Evolutionary conservation across 1,140 invertebrate species (phyloP), one percentile per base, ranked within the genome.

Genomic region (Tetraneura akinire): DNA sequence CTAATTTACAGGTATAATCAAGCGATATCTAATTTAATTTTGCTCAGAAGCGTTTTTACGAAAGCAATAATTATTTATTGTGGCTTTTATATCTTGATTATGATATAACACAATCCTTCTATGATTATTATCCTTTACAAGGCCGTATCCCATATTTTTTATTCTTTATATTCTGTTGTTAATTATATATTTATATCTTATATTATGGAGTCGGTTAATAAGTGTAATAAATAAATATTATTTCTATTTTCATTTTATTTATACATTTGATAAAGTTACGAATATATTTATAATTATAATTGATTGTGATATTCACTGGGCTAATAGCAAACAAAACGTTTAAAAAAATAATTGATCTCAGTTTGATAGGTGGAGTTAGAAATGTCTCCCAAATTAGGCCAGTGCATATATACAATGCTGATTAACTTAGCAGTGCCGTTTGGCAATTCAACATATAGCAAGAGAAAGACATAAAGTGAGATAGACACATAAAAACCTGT

Each of bases 371-470:
- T 4, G 51, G 51, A 76, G 71, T 57, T 78, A 11, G 57, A 78
- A 78, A 62, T 21, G 37, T 42, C 45, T 60, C 55, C 29, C 62
- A 3, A 78, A 78, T 47, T 78, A 26, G 74, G 74, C 55, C 53
- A 29, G 45, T 51, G 47, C 16, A 3, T 71, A 49, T 49, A 42
- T 37, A 55, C 21, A 57, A 5, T 42, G 55, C 26, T 78, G 74
- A 76, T 78, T 78, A 60, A 78, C 74, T 78, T 60, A 57, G 74
- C 23, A 45, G 55, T 26, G 53, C 55, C 37, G 53, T 78, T 78
- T 78, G 74, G 74, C 74, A 78, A 78, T 21, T 78, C 55, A 21
- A 49, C 32, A 9, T 60, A 13, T 42, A 62, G 47, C 42, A 78
- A 62, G 74, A 78, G 74, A 71, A 71, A 71, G 68, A 71, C 68